A percentile compares a stretch with the other conserved stretches of the same genome.
These are phyloP conservation scores for Halichoerus grypus DNA, from an alignment of 2,113 vertebrate genomes.

Conservation along the genomic window DNA sequence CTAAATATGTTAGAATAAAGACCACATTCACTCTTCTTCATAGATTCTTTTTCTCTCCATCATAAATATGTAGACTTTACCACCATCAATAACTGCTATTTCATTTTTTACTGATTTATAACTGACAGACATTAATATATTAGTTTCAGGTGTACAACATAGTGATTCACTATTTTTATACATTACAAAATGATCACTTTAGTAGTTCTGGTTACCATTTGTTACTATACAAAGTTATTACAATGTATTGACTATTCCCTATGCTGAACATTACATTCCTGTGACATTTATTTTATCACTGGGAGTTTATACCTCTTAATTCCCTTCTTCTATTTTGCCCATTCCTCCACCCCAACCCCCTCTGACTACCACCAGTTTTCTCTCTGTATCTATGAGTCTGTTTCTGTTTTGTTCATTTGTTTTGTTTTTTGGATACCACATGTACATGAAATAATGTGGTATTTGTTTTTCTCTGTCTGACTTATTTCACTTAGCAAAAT, in stretches of 20 bases:
- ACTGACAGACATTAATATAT: not conserved
- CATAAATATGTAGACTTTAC: not conserved
- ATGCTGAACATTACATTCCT: not conserved
- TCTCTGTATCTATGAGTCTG: not conserved
- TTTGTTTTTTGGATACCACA: not conserved
- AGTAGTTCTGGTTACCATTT: not conserved
- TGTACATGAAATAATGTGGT: not conserved
- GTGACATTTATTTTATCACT: not conserved
- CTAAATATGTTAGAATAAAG: constrained; percentile 50
- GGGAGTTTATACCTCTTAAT: not conserved
- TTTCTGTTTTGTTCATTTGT: not conserved
- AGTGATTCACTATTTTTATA: not conserved
- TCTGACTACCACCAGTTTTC: not conserved
- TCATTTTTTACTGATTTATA: not conserved
- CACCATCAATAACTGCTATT: constrained; percentile 2
- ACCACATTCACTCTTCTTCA: not conserved
- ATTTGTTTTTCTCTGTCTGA: not conserved
- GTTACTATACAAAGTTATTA: not conserved
- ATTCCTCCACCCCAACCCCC: not conserved
- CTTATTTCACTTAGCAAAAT: not conserved
- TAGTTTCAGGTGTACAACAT: not conserved
- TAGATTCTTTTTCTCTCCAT: not conserved
- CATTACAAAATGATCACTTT: not conserved
- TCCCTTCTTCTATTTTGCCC: not conserved
- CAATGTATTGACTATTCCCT: not conserved